Percentiles rank a stretch among this genome's conserved stretches.
Evolutionary conservation across 2,888 invertebrate genomes (phyloP).

Genomic region (Netelia virgata): DNA sequence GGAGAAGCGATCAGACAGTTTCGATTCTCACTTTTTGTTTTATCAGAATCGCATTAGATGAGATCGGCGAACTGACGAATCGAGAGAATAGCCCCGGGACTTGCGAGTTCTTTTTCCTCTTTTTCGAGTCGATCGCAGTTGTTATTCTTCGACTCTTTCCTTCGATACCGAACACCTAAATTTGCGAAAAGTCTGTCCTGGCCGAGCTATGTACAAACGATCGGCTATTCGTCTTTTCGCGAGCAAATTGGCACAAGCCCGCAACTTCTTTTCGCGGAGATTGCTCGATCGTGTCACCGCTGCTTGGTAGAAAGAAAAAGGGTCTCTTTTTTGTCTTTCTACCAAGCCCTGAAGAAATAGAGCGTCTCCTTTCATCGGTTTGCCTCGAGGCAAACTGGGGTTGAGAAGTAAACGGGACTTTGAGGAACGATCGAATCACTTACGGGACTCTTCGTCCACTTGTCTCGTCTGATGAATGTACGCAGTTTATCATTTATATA

Average conservation of each 20-base stretch:
- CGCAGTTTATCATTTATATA: neutral
- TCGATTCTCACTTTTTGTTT: conserved; percentile 7
- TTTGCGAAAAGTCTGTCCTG: conserved; percentile 72
- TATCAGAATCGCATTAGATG: neutral
- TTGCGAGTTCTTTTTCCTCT: conserved; percentile 21
- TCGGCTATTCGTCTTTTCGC: conserved; percentile 63
- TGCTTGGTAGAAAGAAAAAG: conserved; percentile 24
- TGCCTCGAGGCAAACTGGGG: conserved; percentile 31
- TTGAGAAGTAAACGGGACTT: conserved; percentile 54
- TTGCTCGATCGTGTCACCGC: conserved; percentile 56
- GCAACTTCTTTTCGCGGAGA: conserved; percentile 61
- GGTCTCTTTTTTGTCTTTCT: too few species aligned
- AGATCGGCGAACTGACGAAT: conserved; percentile 52
- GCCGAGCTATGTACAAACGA: conserved; percentile 66
- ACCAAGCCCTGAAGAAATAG: neutral
- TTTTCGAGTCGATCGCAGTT: neutral
- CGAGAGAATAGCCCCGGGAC: conserved; percentile 27
- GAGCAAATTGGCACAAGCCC: conserved; percentile 62
- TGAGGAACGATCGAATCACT: conserved; percentile 66
- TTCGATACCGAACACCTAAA: conserved; percentile 77
- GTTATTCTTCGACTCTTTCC: conserved; percentile 50
- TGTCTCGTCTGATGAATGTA: conserved; percentile 23
- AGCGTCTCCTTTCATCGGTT: neutral
- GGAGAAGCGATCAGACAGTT: too few species aligned
- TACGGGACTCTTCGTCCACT: conserved; percentile 45